Conservation (phyloP, 2,797 vertebrate genomes). For the Chaetodon trifasciatus region DNA sequence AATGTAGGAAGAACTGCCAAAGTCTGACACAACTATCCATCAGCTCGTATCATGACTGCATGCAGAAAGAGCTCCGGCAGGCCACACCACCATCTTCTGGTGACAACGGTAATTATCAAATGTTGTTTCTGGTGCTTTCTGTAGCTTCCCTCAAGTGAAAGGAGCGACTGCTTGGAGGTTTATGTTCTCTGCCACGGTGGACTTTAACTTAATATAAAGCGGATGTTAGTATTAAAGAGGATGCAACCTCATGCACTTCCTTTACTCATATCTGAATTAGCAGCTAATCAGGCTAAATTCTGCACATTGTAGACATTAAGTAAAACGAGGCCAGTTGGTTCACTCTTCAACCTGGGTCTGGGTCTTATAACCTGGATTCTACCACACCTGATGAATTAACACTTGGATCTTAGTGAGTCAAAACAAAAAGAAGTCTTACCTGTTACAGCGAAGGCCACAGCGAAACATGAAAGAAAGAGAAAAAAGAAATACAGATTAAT, state of each 20-base stretch:
- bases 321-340: neutral
- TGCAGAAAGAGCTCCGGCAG: neutral
- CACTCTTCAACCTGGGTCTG: no score
- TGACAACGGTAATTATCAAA: neutral
- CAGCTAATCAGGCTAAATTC: neutral
- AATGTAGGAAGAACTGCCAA: neutral
- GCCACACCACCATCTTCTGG: conserved; percentile 31
- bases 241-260: neutral
- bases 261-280: neutral
- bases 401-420: neutral
- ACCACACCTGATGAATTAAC: neutral
- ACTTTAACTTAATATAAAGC: neutral
- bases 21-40: neutral
- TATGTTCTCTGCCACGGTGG: neutral
- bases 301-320: neutral
- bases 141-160: neutral
- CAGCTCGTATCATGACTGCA: neutral
- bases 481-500: conserved; percentile 15
- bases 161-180: neutral
- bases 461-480: conserved; percentile 42
- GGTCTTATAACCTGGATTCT: neutral
- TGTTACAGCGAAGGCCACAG: conserved; percentile 22
- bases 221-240: neutral
- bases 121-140: neutral
- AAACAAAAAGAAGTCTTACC: conserved; percentile 40